Conservation (phyloP, 2,888 invertebrate genomes). For the Meganola albula region DNA sequence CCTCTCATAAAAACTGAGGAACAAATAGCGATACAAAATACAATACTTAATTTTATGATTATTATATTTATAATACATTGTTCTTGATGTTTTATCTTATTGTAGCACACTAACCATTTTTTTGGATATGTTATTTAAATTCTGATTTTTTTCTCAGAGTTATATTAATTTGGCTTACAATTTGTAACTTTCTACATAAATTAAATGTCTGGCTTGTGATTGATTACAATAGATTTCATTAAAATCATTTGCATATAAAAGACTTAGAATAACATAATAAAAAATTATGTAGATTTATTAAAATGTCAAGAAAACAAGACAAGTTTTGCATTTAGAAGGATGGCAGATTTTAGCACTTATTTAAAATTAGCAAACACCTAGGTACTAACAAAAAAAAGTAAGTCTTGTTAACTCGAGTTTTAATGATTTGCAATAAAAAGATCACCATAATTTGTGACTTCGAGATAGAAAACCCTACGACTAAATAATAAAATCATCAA, state of each 20-base stretch:
- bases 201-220: constrained; percentile 50
- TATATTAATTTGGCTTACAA: constrained; percentile 71
- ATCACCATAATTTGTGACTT: constrained; percentile 50
- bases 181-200: constrained; percentile 57
- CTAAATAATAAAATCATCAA: constrained; percentile 60
- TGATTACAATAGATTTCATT: constrained; percentile 41
- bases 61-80: constrained; percentile 74
- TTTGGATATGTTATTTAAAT: constrained; percentile 78
- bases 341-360: constrained; percentile 7
- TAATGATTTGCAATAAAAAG: constrained; percentile 26
- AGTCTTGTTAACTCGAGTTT: constrained; percentile 38
- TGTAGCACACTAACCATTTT: constrained; percentile 78
- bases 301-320: constrained; percentile 30
- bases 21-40: constrained; percentile 74
- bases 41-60: constrained; percentile 74
- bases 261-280: constrained; percentile 38
- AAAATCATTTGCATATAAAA: constrained; percentile 50
- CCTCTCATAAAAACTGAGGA: constrained; percentile 72
- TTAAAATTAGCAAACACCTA: constrained; percentile 3
- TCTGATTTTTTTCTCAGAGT: constrained; percentile 75
- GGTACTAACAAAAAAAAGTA: constrained; percentile 30
- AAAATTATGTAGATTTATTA: constrained; percentile 34
- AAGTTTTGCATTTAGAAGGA: constrained; percentile 25
- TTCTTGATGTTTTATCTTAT: constrained; percentile 72
- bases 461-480: constrained; percentile 40